Evolutionary conservation across 2,888 invertebrate genomes (phyloP).

Genomic region (Dasypolia templi): DNA sequence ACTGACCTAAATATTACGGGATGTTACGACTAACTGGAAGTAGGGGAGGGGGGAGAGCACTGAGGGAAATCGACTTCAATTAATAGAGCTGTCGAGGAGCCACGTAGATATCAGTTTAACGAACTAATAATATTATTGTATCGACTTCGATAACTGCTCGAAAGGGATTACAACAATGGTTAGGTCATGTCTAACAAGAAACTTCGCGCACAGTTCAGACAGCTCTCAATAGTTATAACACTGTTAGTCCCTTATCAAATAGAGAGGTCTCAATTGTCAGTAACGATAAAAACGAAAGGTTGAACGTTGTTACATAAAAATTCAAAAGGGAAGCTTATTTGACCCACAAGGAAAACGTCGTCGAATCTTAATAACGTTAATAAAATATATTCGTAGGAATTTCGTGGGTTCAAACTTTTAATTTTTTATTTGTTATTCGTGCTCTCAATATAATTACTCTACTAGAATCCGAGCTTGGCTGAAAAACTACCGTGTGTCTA

Average conservation of each 20-base stretch:
- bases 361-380: constrained; percentile 56
- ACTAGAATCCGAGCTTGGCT: neutral
- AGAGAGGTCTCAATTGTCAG: constrained; percentile 58
- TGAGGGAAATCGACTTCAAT: constrained; percentile 67
- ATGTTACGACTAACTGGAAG: constrained; percentile 65
- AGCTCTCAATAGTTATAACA: constrained; percentile 46
- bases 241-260: constrained; percentile 60
- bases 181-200: constrained; percentile 26
- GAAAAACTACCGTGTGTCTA: neutral
- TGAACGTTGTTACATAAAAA: constrained; percentile 56
- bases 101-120: constrained; percentile 49
- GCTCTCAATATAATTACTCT: constrained; percentile 1
- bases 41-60: constrained; percentile 55
- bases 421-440: constrained; percentile 40
- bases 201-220: constrained; percentile 47
- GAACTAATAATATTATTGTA: constrained; percentile 45
- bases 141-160: constrained; percentile 19
- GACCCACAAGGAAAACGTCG: constrained; percentile 55
- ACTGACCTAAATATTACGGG: constrained; percentile 79
- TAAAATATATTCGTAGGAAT: constrained; percentile 49
- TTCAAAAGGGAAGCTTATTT: constrained; percentile 61
- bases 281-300: constrained; percentile 60
- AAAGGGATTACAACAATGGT: constrained; percentile 26
- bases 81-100: constrained; percentile 59
- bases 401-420: constrained; percentile 34